phyloP scores from a whole-genome alignment of 2,113 vertebrate species.

The Dipodomys stephensi region DNA sequence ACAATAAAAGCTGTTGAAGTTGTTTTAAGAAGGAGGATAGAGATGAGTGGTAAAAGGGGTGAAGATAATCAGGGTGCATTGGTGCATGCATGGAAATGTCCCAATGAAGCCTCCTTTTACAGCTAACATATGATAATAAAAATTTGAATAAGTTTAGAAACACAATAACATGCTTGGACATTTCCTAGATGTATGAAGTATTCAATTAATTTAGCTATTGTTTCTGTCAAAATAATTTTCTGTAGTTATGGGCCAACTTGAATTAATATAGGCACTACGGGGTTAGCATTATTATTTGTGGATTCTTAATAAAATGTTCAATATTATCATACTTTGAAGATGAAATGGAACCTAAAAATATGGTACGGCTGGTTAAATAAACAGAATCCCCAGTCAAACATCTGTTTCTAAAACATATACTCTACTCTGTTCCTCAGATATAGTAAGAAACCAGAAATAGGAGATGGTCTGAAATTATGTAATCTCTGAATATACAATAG shows the following conservation, averaged over 20 bases:
- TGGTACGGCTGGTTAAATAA: not conserved
- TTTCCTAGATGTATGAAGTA: not conserved
- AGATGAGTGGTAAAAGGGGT: no score
- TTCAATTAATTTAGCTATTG: not conserved
- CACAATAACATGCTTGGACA: not conserved
- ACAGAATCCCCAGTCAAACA: not conserved
- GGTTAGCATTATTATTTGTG: not conserved
- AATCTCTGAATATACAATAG: not conserved
- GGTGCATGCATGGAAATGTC: no score
- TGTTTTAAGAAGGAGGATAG: no score
- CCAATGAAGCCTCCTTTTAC: no score
- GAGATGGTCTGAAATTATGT: no score
- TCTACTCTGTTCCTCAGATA: not conserved
- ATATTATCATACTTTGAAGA: not conserved
- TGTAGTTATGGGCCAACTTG: not conserved
- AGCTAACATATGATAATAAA: no score
- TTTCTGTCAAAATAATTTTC: not conserved
- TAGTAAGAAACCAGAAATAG: not conserved
- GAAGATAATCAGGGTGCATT: no score
- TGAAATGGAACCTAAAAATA: not conserved
- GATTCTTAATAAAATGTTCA: constrained; percentile 1
- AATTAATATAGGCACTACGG: not conserved
- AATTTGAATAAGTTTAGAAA: not conserved
- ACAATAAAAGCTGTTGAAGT: no score
- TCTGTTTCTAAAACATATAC: not conserved